Base-by-base conservation (phyloP, 37 sponge, comb jelly and placozoan genomes). In the Cladorhizidae sp. region DNA sequence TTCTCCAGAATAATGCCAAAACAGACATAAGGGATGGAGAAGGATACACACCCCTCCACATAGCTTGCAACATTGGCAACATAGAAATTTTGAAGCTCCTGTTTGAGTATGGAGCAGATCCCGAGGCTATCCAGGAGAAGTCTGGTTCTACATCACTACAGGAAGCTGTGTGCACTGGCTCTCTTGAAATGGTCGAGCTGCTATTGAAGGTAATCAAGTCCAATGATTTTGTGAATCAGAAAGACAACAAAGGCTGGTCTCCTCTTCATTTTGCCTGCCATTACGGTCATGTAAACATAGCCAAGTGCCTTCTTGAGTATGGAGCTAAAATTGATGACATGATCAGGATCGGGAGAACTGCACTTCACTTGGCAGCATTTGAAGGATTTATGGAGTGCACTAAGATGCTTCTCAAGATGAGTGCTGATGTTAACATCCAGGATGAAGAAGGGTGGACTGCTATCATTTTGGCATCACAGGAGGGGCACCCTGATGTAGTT, bases 211-310 rank as follows among this genome's bases (percentile, higher is more conserved):
- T 76, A 36, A 71, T 86, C 18, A 81, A 77, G 72, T 69, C 75
- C 40, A 51, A 37, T 1, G 65, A 74, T 18, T 70, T 88, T 49
- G 71, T 70, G 50, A 85, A 81, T 28, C 59, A 76, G 32, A 74
- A 87, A 39, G 94, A 93, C 73, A 79, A 74, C 43, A 83, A 89
- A 41, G 76, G 87, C 2, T 89, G 90, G 90, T 75, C 94, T 36
- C 85, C 94, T 21, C 90, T 93, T 18, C 94, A 93, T 63, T 89
- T 86, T 81, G 83, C 94, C 63, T 83, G 87, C 64, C 94, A 93
- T 77, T 89, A 93, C 37, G 90, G 90, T 40, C 64, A 89, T 40
- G 32, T 41, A 1, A 51, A 74, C 21, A 82, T 89, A 8, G 78
- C 87, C 45, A 78, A 71, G 67, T 40, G 56, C 28, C 87, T 89